phyloP scores from a whole-genome alignment of 2,888 invertebrate genomes.

The Brenthis daphne region DNA sequence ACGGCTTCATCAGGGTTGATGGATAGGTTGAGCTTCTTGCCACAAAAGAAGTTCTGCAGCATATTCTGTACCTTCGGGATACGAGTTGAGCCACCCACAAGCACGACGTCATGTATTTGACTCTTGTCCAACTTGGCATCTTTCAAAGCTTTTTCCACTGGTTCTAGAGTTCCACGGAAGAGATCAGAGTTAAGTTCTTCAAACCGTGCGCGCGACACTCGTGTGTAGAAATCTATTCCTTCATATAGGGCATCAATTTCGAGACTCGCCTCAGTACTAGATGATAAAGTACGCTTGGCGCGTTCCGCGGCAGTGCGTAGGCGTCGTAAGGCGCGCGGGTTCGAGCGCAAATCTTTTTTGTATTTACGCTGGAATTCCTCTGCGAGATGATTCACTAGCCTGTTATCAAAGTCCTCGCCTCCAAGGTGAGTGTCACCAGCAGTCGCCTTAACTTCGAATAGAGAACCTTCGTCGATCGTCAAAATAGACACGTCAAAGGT shows the following conservation, averaged over 20 bases:
- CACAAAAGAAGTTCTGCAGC: conserved; percentile 86
- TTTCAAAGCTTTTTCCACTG: conserved; percentile 86
- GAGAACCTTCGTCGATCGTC: conserved; percentile 57
- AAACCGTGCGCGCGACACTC: conserved; percentile 85
- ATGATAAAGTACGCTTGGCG: conserved; percentile 86
- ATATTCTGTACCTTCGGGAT: conserved; percentile 88
- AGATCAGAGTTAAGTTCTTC: conserved; percentile 86
- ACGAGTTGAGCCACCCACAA: conserved; percentile 89
- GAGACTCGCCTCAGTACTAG: conserved; percentile 85
- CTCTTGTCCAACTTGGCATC: conserved; percentile 88
- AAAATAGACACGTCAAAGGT: conserved; percentile 90
- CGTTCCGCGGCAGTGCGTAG: conserved; percentile 86
- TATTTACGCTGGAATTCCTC: conserved; percentile 85
- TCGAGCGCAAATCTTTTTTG: conserved; percentile 83
- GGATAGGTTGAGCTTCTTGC: conserved; percentile 84
- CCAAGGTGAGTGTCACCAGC: conserved; percentile 91
- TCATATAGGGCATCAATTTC: conserved; percentile 87
- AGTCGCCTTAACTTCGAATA: conserved; percentile 88
- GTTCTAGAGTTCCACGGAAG: conserved; percentile 85
- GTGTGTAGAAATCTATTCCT: conserved; percentile 84
- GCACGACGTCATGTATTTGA: conserved; percentile 86
- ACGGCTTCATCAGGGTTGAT: conserved; percentile 90
- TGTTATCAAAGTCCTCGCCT: conserved; percentile 84
- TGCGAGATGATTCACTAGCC: conserved; percentile 82
- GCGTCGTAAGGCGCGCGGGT: conserved; percentile 84